Evolutionary conservation across 2,113 vertebrate genomes (phyloP), one percentile per base, ranked within the genome.

Genomic region (Elaphurus davidianus): DNA sequence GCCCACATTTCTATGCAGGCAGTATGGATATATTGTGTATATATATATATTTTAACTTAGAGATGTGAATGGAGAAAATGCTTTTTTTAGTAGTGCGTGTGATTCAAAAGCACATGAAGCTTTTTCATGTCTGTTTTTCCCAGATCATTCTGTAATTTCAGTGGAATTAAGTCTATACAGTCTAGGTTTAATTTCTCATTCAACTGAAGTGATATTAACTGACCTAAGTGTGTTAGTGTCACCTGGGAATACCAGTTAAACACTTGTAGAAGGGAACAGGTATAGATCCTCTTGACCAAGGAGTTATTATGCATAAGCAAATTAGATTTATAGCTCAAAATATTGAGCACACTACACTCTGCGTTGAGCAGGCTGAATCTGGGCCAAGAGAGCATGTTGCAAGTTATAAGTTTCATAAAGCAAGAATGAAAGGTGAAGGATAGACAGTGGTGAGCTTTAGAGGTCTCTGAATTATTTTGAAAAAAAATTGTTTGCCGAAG

Each of bases 31-130:
- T 62, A 71, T 81, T 85, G n/a, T 94, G 36, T 60, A 36, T 87
- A 40, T 19, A 67, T 21, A 36, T 67, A 67, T 67, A 19, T 67
- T 87, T 45, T 0, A 23, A 60, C 16, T 78, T 36, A 64, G 27
- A 64, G 4, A 55, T 19, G 10, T 90, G 50, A 94, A 59, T 62
- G 91, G 57, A 94, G 52, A 87, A 92, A 57, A 64, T 94, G 52
- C 19, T 94, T 90, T 36, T 94, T 97, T 97, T 94, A 79, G 59
- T n/a, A 78, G 47, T 40, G 8, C 4, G 19, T 90, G 17, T 95
- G 52, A 67, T 97, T 97, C 54, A 84, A 55, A 96, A 90, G 15
- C 94, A 57, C 95, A 81, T 55, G 64, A 90, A 91, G 30, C 33
- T 40, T 96, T 92, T 95, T 81, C 21, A 12, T 89, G 55, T 60